Base-by-base conservation (phyloP, 2,113 vertebrate species). In the Paraplagusia blochii region DNA sequence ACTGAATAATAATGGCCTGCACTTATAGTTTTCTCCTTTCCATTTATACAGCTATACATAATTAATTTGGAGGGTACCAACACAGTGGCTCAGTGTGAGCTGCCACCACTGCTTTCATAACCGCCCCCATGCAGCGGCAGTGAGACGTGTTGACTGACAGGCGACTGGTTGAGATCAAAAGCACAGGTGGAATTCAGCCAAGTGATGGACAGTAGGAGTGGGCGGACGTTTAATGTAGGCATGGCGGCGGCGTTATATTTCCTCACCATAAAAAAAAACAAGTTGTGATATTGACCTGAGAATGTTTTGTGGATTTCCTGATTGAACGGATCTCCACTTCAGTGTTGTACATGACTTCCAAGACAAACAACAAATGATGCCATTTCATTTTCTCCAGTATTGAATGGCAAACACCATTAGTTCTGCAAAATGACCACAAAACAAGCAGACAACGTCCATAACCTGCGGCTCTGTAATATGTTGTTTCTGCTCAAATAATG, bases 391-490 rank as follows among this genome's bases (percentile, higher is more conserved):
- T 61, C 60, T 62, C 11, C 15, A 2, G 49, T 76, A 69, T 82
- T 69, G 65, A 77, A 80, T 59, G 9, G 42, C 66, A 84, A 86
- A 85, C 73, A 66, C 49, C 64, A 82, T 85, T 83, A 82, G 81
- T 74, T 82, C 72, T 78, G 63, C 71, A 80, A 83, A 82, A 69
- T 74, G 72, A 66, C 75, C 76, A 59, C 69, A 55, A 66, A 82
- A 77, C 77, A 80, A 78, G 71, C 79, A 69, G 61, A 66, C 63
- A 46, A 48, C 78, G 60, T 73, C 69, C 54, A 56, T 66, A 75
- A 78, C 77, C 53, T 0, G 3, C 15, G 15, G 42, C 39, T 58
- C 75, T 47, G 56, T 70, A 73, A 77, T 70, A 63, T 80, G 67
- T 69, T 72, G 80, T 76, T 70, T 71, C 66, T 58, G 61, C 80